Evolutionary conservation across 2,113 vertebrate species (phyloP), one percentile per base, ranked within the genome.

Genomic region (Uria aalge): DNA sequence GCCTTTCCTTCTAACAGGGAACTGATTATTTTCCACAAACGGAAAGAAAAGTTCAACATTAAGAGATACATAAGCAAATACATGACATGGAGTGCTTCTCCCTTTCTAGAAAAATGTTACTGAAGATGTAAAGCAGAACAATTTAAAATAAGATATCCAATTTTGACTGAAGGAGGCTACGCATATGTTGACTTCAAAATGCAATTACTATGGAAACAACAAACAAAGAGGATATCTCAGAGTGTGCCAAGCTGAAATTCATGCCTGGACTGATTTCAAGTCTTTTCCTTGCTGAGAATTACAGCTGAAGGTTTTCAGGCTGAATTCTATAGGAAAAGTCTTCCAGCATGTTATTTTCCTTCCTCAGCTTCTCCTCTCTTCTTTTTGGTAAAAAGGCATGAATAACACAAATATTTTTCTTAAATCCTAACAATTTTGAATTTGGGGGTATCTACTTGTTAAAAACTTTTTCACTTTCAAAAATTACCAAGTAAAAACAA

Each of bases 181-280:
- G 68, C 45, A 22, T 83, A 50, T 73, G 53, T 94, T 94, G 94
- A 90, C 50, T 90, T 90, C 21, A 6, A 59, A 95, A 90, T 52
- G 45, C 45, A 93, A 96, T 93, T 94, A 83, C 93, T 96, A 94
- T 96, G 93, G 96, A 95, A 97, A 97, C 88, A 79, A 93, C 74
- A 96, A 96, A 96, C 89, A 96, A 96, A 96, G 90, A 92, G 38
- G 45, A 15, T 88, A 72, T 93, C 38, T 93, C 29, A 83, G 77
- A 75, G 56, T 0, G 1, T 56, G 84, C 93, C 90, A 95, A 88
- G 84, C 36, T 93, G 73, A 89, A 85, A 92, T 76, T 88, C 82
- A 90, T 69, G 66, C 62, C 63, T 90, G 95, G 78, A 82, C 45
- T 90, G 59, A 79, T 93, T 95, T 94, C 75, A 96, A 73, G 20